Evolutionary conservation across 2,113 vertebrate genomes (phyloP).

Genomic region (Glaucidium brasilianum): DNA sequence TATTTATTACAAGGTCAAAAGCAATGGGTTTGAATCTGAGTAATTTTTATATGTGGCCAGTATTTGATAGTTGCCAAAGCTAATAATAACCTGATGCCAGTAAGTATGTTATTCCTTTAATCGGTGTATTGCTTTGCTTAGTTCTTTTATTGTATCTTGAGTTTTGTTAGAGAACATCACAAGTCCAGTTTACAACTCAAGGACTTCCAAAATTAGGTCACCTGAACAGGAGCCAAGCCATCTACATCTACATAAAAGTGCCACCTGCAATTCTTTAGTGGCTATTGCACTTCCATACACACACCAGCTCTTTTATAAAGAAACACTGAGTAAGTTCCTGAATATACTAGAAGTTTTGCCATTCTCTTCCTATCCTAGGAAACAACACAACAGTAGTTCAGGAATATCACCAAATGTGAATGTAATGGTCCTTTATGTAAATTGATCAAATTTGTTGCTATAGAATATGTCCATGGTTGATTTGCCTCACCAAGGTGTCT

Average conservation of each 20-base stretch:
- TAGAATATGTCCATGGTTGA: not conserved
- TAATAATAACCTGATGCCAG: not conserved
- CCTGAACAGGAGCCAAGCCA: not conserved
- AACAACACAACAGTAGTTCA: not conserved
- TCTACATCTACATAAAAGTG: not conserved
- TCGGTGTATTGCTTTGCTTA: not conserved
- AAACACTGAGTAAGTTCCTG: not conserved
- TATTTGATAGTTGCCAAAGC: not conserved
- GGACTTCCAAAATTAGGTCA: not conserved
- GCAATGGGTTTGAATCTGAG: not conserved
- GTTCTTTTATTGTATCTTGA: not conserved
- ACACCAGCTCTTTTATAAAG: not conserved
- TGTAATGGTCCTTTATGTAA: not conserved
- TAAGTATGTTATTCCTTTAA: not conserved
- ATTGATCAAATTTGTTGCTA: not conserved
- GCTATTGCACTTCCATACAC: not conserved
- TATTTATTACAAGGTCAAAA: conserved; percentile 47
- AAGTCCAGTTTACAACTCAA: not conserved
- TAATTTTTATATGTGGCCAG: not conserved
- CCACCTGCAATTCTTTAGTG: not conserved
- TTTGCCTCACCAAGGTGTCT: not conserved
- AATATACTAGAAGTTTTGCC: not conserved
- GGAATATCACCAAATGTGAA: not conserved
- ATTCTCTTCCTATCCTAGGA: not conserved
- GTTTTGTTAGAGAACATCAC: not conserved